These are phyloP conservation scores for Ostrea denselamellosa DNA, from an alignment of 1,140 invertebrate species.

Conservation along the genomic window DNA sequence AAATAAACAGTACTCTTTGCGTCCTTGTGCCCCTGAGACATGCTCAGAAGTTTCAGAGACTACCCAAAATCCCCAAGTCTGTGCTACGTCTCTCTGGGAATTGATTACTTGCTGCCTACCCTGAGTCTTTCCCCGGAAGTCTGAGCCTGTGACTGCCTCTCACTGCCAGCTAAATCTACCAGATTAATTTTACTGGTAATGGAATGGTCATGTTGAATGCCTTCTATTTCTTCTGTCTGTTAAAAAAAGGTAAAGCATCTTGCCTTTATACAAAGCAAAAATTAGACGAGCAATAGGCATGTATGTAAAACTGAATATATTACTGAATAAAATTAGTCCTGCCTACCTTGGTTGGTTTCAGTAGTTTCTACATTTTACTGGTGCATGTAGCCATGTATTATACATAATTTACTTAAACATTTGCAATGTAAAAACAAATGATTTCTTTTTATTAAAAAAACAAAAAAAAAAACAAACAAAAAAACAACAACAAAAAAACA, in stretches of 20 bases:
- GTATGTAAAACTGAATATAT: too few species aligned
- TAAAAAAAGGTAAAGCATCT: background rate
- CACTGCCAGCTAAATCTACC: constrained; percentile 92
- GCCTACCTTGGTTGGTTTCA: too few species aligned
- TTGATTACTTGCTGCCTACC: constrained; percentile 62
- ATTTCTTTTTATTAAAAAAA: too few species aligned
- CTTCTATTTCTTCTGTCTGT: constrained; percentile 76
- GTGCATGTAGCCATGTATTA: too few species aligned
- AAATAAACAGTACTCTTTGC: too few species aligned
- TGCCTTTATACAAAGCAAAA: background rate
- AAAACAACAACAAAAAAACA: too few species aligned
- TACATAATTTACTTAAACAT: too few species aligned
- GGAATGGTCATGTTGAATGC: constrained; percentile 76
- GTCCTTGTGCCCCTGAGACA: too few species aligned
- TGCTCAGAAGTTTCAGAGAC: background rate
- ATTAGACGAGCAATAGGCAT: background rate
- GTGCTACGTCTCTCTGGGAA: background rate
- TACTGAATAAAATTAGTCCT: too few species aligned
- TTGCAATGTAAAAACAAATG: too few species aligned
- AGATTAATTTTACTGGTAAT: constrained; percentile 88
- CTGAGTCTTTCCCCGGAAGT: constrained; percentile 87
- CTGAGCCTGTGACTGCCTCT: constrained; percentile 87
- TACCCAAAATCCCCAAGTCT: background rate
- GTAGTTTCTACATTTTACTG: too few species aligned
- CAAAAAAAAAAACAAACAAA: too few species aligned